These are phyloP conservation scores for Dufourea novaeangliae DNA, from an alignment of 1,140 invertebrate species.

Conservation along the genomic window DNA sequence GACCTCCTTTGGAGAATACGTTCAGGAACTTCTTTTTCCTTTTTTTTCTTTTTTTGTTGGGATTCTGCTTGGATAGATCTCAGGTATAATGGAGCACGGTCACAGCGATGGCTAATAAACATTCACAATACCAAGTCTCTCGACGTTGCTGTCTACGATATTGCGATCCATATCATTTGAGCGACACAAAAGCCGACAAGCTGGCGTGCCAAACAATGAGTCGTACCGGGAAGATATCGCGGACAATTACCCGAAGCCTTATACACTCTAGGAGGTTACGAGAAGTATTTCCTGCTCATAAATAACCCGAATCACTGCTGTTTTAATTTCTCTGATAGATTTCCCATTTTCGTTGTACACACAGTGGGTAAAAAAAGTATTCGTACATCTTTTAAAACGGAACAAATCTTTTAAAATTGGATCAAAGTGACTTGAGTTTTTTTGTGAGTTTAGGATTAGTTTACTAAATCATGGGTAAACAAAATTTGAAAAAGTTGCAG, in stretches of 20 bases:
- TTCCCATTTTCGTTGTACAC: too few species aligned
- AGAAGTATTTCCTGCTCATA: slow-evolving; percentile 5
- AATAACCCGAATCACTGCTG: not conserved
- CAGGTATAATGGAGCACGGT: slow-evolving; percentile 10
- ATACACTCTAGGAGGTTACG: not conserved
- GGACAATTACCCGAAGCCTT: slow-evolving; percentile 29
- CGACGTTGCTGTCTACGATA: slow-evolving; percentile 29
- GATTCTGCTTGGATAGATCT: not conserved
- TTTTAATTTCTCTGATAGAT: slow-evolving; percentile 6
- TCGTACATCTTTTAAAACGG: too few species aligned
- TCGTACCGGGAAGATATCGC: slow-evolving; percentile 33
- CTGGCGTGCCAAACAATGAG: slow-evolving; percentile 21
- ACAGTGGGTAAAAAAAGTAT: not conserved
- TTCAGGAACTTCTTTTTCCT: not conserved
- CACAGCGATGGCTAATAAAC: slow-evolving; percentile 34
- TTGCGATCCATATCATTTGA: slow-evolving; percentile 43
- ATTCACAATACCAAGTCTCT: slow-evolving; percentile 27
- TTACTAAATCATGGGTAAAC: too few species aligned
- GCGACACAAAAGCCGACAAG: slow-evolving; percentile 34
- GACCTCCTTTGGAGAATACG: not conserved
- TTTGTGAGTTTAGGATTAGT: too few species aligned
- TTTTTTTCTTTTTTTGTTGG: not conserved
- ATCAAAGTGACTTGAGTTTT: too few species aligned
- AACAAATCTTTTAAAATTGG: too few species aligned
- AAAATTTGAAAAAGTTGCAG: too few species aligned